These are phyloP conservation scores for Oncorhynchus mykiss DNA, from an alignment of 2,113 vertebrate genomes.

Conservation along the genomic window DNA sequence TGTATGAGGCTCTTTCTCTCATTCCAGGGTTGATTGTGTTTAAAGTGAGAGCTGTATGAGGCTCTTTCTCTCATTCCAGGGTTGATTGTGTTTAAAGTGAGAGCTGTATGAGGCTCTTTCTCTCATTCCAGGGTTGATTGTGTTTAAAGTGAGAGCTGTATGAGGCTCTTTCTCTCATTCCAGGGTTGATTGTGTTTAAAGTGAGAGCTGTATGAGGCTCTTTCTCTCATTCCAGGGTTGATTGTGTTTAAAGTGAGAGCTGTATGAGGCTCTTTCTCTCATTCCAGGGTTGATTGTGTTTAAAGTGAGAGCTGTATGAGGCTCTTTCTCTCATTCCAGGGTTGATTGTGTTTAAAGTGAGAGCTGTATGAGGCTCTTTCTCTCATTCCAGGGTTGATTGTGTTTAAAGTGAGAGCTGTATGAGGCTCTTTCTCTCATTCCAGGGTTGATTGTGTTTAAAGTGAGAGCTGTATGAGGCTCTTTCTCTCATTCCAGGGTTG, in stretches of 20 bases:
- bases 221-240: slow-evolving; percentile 65
- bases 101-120: slow-evolving; percentile 36
- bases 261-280: slow-evolving; percentile 47
- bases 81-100: slow-evolving; percentile 66
- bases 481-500: slow-evolving; percentile 65
- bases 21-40: slow-evolving; percentile 72
- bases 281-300: slow-evolving; percentile 72
- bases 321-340: slow-evolving; percentile 63
- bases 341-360: slow-evolving; percentile 66
- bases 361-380: slow-evolving; percentile 36
- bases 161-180: slow-evolving; percentile 61
- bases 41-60: slow-evolving; percentile 45
- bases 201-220: slow-evolving; percentile 39
- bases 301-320: slow-evolving; percentile 45
- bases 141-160: slow-evolving; percentile 43
- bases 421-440: slow-evolving; percentile 61
- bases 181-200: slow-evolving; percentile 69
- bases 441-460: slow-evolving; percentile 69
- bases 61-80: slow-evolving; percentile 63
- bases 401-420: slow-evolving; percentile 43
- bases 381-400: slow-evolving; percentile 72
- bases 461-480: slow-evolving; percentile 39
- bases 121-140: slow-evolving; percentile 72
- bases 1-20: slow-evolving; percentile 47
- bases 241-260: slow-evolving; percentile 62